Conservation (phyloP, 1,140 invertebrate species). For the Neuroterus valhalla region DNA sequence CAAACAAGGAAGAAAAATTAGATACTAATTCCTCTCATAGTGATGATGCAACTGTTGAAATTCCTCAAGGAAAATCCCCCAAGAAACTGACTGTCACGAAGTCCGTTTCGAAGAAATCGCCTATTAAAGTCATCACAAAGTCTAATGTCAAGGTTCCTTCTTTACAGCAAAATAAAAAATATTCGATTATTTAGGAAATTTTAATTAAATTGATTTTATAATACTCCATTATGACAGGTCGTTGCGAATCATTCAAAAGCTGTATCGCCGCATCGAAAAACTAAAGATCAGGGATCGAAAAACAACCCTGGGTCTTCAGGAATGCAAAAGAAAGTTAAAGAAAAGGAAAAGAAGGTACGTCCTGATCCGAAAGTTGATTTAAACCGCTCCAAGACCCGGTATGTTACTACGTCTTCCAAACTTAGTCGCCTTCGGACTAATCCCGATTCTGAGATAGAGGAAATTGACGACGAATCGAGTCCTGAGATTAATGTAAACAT, state of each 20-base stretch:
- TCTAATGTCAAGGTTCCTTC: constrained; percentile 37
- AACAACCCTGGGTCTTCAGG: neutral
- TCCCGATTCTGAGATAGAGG: constrained; percentile 4
- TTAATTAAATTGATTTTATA: neutral
- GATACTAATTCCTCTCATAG: constrained; percentile 34
- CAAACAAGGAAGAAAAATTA: constrained; percentile 40
- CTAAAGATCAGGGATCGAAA: constrained; percentile 2
- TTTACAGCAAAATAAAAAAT: constrained; percentile 31
- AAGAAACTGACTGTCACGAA: constrained; percentile 44
- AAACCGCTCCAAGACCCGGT: neutral
- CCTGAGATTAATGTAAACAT: constrained; percentile 28
- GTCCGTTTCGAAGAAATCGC: constrained; percentile 45
- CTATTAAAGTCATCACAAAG: constrained; percentile 45
- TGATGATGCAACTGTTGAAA: constrained; percentile 40
- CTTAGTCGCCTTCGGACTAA: neutral
- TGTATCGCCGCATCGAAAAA: too few relatives aligned
- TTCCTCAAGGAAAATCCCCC: neutral
- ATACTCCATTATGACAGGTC: constrained; percentile 34
- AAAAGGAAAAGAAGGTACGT: neutral
- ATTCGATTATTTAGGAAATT: constrained; percentile 7
- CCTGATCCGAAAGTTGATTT: neutral
- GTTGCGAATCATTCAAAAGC: constrained; percentile 38
- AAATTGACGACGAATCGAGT: neutral
- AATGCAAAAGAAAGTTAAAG: neutral
- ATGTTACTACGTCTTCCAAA: neutral